Evolutionary conservation across 2,113 vertebrate genomes (phyloP).

Genomic region (Pelvicachromis taeniatus): DNA sequence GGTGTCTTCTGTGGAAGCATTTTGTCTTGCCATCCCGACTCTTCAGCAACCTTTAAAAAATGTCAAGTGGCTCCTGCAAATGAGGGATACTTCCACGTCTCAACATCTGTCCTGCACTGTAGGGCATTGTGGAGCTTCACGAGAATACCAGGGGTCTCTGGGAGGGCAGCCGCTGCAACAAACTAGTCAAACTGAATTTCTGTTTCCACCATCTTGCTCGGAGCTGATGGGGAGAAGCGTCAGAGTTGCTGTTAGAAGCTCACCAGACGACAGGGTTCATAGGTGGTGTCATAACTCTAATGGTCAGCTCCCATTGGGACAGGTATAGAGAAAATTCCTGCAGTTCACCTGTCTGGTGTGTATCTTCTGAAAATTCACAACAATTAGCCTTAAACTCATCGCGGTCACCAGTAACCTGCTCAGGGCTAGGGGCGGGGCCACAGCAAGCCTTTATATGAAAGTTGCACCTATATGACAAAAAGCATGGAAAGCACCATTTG

Average conservation of each 20-base stretch:
- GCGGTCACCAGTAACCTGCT: background rate
- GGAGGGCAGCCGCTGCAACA: constrained; percentile 16
- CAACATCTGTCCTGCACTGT: constrained; percentile 2
- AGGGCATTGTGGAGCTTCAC: constrained; percentile 5
- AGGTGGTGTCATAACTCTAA: background rate
- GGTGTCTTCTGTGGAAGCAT: constrained; percentile 6
- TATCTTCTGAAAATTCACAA: background rate
- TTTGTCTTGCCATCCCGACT: constrained; percentile 33
- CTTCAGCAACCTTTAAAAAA: constrained; percentile 59
- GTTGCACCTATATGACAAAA: background rate
- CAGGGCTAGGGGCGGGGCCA: background rate
- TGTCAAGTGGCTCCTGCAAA: constrained; percentile 59
- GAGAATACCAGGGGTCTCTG: constrained; percentile 53
- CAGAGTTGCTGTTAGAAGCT: background rate
- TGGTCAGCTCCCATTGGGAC: background rate
- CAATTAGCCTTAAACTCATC: background rate
- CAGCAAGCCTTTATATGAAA: background rate
- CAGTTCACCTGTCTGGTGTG: background rate
- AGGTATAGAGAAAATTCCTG: background rate
- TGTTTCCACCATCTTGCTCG: background rate
- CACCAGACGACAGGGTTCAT: background rate
- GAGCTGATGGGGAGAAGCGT: constrained; percentile 19
- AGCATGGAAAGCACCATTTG: background rate
- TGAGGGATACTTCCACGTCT: constrained; percentile 38
- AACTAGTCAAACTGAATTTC: background rate